phyloP scores from a whole-genome alignment of 2,888 invertebrate genomes.

The Carabus problematicus region DNA sequence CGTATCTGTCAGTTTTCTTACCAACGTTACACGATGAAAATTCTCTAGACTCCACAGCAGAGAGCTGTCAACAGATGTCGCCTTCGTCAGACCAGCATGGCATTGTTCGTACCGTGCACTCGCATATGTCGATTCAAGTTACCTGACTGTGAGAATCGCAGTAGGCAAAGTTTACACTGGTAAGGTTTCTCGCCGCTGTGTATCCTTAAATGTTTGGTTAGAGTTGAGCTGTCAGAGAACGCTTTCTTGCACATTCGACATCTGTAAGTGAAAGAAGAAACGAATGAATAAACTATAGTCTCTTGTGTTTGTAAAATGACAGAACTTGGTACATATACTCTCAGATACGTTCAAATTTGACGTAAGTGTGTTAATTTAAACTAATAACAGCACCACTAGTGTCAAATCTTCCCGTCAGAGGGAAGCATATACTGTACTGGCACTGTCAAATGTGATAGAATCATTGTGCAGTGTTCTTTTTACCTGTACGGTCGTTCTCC shows the following conservation, averaged over 20 bases:
- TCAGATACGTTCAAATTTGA: constrained; percentile 53
- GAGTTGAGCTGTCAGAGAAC: constrained; percentile 97
- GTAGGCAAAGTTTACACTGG: constrained; percentile 93
- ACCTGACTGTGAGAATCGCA: constrained; percentile 97
- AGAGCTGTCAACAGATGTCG: constrained; percentile 14
- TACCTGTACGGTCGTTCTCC: constrained; percentile 90
- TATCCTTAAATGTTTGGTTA: constrained; percentile 96
- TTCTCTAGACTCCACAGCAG: background rate
- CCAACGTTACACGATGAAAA: background rate
- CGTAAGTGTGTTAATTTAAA: too few relatives aligned
- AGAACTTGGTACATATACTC: constrained; percentile 45
- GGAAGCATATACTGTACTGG: too few relatives aligned
- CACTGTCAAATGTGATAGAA: too few relatives aligned
- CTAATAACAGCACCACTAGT: too few relatives aligned
- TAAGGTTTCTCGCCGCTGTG: constrained; percentile 95
- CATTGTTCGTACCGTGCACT: constrained; percentile 79
- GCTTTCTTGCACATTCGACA: constrained; percentile 98
- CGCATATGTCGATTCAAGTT: constrained; percentile 99
- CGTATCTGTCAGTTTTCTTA: background rate
- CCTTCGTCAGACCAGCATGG: constrained; percentile 62
- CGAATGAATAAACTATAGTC: background rate
- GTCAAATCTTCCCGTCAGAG: too few relatives aligned
- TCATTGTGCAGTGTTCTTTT: too few relatives aligned
- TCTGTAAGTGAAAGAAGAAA: constrained; percentile 56
- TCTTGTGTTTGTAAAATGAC: background rate